phyloP scores from a whole-genome alignment of 2,797 vertebrate species.

The Coregonus ussuriensis region DNA sequence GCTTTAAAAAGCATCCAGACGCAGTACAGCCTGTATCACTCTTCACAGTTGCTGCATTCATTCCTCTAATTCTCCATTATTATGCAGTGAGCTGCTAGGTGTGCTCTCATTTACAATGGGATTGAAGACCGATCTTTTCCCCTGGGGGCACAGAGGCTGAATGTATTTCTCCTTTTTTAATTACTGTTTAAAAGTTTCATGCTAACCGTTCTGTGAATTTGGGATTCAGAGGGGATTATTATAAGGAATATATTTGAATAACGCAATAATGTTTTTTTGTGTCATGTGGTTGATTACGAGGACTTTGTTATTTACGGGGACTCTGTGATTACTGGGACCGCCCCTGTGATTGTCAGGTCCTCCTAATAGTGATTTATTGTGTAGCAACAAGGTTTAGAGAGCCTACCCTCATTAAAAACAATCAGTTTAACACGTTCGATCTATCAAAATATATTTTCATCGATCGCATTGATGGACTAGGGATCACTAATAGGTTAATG shows the following conservation, averaged over 20 bases:
- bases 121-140: conserved; percentile 70
- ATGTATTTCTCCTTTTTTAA: conserved; percentile 65
- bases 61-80: conserved; percentile 75
- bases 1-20: conserved; percentile 57
- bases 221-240: conserved; percentile 65
- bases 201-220: conserved; percentile 57
- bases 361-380: conserved; percentile 39
- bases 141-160: conserved; percentile 41
- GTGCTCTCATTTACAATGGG: conserved; percentile 71
- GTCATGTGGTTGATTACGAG: conserved; percentile 28
- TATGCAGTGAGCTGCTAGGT: conserved; percentile 72
- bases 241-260: conserved; percentile 71
- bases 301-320: conserved; percentile 15
- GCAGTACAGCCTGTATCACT: conserved; percentile 56
- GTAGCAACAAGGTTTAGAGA: background rate
- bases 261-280: conserved; percentile 54
- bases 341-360: conserved; percentile 16
- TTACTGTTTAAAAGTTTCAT: conserved; percentile 74
- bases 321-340: background rate
- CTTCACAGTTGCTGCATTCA: conserved; percentile 72
- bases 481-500: background rate
- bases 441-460: background rate
- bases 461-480: background rate
- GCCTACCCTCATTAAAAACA: background rate
- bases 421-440: background rate